Conservation (phyloP, 1,140 invertebrate genomes). For the Solenopsis invicta region DNA sequence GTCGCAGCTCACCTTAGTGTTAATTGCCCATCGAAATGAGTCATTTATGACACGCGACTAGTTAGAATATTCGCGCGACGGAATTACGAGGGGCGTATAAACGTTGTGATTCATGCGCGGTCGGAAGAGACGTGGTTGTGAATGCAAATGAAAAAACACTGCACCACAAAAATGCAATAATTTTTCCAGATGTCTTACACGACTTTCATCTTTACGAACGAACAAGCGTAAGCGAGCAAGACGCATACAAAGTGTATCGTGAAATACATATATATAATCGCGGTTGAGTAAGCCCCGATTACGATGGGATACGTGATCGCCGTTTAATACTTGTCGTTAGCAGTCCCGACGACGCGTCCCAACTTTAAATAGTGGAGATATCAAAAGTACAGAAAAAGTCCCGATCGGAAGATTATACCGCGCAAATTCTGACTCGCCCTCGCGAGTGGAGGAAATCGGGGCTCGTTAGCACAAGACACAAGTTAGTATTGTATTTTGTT, state of each 20-base stretch:
- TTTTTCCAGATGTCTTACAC: background rate
- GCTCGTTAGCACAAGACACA: no score
- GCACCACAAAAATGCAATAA: slow-evolving; percentile 4
- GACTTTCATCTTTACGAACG: slow-evolving; percentile 3
- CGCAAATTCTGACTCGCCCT: background rate
- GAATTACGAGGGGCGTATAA: slow-evolving; percentile 14
- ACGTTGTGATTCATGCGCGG: background rate
- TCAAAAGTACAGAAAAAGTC: background rate
- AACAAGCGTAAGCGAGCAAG: background rate
- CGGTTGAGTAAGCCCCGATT: slow-evolving; percentile 29
- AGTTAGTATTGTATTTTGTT: no score
- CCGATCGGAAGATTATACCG: background rate
- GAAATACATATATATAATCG: background rate
- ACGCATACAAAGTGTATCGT: slow-evolving; percentile 26
- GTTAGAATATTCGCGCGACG: slow-evolving; percentile 25
- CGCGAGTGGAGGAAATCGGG: no score
- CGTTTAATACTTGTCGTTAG: background rate
- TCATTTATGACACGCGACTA: slow-evolving; percentile 6
- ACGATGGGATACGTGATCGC: slow-evolving; percentile 23
- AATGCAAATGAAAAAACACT: slow-evolving; percentile 33
- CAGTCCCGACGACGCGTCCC: background rate
- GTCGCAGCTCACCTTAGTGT: background rate
- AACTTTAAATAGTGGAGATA: background rate
- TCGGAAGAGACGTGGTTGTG: background rate
- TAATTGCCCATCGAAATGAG: slow-evolving; percentile 6